Evolutionary conservation across 2,797 vertebrate genomes (phyloP).

Genomic region (Jordanella pulchra): DNA sequence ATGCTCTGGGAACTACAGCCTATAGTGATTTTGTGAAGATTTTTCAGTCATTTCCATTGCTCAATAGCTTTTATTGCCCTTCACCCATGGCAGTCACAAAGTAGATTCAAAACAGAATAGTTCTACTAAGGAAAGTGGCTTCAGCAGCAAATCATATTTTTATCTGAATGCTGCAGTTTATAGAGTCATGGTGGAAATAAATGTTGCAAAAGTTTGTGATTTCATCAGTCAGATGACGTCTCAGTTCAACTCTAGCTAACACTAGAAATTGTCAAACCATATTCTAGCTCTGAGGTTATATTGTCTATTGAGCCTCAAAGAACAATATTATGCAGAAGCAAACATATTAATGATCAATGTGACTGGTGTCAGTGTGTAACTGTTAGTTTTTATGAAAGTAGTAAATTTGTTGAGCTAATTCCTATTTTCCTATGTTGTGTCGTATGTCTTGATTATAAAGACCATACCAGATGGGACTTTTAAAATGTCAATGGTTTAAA

Average conservation of each 20-base stretch:
- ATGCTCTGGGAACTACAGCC: no score
- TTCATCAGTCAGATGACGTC: conserved; percentile 1
- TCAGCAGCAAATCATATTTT: not conserved
- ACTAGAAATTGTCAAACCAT: not conserved
- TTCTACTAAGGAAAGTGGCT: not conserved
- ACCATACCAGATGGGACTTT: not conserved
- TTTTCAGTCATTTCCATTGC: not conserved
- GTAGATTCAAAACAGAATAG: not conserved
- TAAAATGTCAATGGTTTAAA: no score
- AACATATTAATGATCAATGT: not conserved
- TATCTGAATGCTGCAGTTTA: conserved; percentile 6
- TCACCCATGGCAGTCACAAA: not conserved
- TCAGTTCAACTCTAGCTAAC: not conserved
- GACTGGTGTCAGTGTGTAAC: not conserved
- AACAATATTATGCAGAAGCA: not conserved
- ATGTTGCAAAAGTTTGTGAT: not conserved
- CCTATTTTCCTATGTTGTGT: not conserved
- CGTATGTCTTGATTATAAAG: not conserved
- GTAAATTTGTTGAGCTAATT: not conserved
- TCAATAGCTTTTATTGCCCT: not conserved
- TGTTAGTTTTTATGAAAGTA: not conserved
- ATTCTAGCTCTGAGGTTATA: not conserved
- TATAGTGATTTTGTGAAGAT: not conserved
- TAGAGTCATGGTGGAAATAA: not conserved
- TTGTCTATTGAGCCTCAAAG: not conserved